These are phyloP conservation scores for Sepiola atlantica DNA, from an alignment of 2,888 invertebrate species.

Conservation along the genomic window DNA sequence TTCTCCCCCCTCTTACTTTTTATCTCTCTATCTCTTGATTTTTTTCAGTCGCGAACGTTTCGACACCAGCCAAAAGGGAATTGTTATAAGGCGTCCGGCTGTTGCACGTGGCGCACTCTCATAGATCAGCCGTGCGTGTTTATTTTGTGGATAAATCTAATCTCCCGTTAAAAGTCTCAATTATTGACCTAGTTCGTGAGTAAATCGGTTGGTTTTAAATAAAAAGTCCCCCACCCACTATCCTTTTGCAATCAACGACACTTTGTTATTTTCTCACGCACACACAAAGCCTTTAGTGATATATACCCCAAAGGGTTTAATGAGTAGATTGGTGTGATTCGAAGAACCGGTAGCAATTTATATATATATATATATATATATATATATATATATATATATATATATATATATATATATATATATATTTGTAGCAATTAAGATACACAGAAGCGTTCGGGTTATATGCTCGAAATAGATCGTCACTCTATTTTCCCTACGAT, in stretches of 20 bases:
- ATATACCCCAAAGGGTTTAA: background rate
- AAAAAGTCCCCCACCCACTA: background rate
- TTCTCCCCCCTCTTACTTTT: no score
- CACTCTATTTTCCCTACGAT: no score
- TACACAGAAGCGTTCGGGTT: no score
- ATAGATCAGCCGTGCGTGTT: background rate
- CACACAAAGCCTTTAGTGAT: background rate
- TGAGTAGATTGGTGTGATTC: background rate
- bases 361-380: background rate
- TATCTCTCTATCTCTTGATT: background rate
- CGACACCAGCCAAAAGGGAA: background rate
- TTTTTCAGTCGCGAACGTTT: background rate
- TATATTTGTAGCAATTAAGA: no score
- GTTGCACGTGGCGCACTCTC: background rate
- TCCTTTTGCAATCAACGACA: background rate
- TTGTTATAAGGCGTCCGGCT: background rate
- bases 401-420: no score
- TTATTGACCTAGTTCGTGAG: constrained; percentile 32
- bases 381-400: background rate
- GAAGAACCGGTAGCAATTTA: background rate
- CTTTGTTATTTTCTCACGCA: background rate
- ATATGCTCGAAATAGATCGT: no score
- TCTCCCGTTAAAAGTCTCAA: background rate
- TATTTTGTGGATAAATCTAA: constrained; percentile 14
- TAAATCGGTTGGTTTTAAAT: background rate